Conservation (phyloP, 92 coral and sea anemone species). For the Virgularia gustaviana region DNA sequence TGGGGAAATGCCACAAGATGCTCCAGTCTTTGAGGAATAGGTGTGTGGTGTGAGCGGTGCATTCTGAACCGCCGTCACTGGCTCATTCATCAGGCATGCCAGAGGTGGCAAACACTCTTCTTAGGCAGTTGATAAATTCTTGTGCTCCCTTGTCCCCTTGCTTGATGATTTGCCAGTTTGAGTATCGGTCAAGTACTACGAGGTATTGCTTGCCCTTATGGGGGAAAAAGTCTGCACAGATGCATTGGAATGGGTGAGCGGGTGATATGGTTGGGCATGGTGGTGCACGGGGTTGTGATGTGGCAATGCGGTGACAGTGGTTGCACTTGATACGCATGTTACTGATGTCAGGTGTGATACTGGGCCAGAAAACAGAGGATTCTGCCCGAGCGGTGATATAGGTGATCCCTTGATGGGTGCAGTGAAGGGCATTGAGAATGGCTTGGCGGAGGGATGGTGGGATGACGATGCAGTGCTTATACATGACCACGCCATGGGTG, state of each 20-base stretch:
- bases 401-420: slow-evolving; percentile 13
- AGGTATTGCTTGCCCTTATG: slow-evolving; percentile 58
- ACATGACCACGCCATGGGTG: background rate
- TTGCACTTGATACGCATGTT: background rate
- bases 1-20: slow-evolving; percentile 1
- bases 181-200: slow-evolving; percentile 55
- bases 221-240: slow-evolving; percentile 59
- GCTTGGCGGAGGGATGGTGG: no score
- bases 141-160: slow-evolving; percentile 48
- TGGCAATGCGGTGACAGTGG: slow-evolving; percentile 3
- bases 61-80: background rate
- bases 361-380: background rate
- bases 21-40: slow-evolving; percentile 3
- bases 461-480: background rate
- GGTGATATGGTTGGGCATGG: no score
- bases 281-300: slow-evolving; percentile 33
- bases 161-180: slow-evolving; percentile 63
- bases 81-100: slow-evolving; percentile 56
- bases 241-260: slow-evolving; percentile 61
- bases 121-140: slow-evolving; percentile 56
- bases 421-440: slow-evolving; percentile 4
- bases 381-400: slow-evolving; percentile 13
- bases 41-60: background rate
- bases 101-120: slow-evolving; percentile 41
- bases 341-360: slow-evolving; percentile 9